Evolutionary conservation across 2,797 vertebrate species (phyloP).

Genomic region (Tachyglossus aculeatus): DNA sequence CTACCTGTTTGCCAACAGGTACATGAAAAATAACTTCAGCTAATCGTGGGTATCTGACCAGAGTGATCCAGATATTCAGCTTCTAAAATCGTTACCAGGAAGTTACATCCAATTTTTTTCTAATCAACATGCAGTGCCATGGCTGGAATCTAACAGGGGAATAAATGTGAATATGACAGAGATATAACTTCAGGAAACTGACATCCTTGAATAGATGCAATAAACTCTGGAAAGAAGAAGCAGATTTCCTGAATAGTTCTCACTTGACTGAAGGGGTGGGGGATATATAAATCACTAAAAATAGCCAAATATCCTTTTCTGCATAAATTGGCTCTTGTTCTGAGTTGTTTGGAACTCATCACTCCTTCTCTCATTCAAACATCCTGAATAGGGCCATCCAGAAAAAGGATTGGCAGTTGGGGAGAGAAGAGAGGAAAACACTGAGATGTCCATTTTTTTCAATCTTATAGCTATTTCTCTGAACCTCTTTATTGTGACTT

Average conservation of each 20-base stretch:
- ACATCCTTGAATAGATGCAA: background rate
- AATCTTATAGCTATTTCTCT: no score
- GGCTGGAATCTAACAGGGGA: background rate
- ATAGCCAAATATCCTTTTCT: slow-evolving; percentile 15
- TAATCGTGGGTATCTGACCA: background rate
- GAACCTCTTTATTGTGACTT: no score
- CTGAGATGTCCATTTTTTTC: no score
- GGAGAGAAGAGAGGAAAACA: background rate
- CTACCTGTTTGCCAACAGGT: background rate
- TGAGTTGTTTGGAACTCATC: background rate
- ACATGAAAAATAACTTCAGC: background rate
- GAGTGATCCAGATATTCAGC: background rate
- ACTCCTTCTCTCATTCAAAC: slow-evolving; percentile 3
- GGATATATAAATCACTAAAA: slow-evolving; percentile 14
- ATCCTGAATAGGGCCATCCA: background rate
- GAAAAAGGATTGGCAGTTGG: background rate
- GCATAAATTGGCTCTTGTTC: background rate
- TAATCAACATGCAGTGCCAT: background rate
- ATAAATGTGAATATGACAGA: background rate
- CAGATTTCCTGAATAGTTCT: background rate
- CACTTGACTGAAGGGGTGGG: background rate
- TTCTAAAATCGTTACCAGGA: background rate
- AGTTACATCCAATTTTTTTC: background rate
- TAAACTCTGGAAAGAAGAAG: background rate
- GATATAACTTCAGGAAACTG: background rate